Evolutionary conservation across 1,140 invertebrate species (phyloP).

Genomic region (Pantala flavescens): DNA sequence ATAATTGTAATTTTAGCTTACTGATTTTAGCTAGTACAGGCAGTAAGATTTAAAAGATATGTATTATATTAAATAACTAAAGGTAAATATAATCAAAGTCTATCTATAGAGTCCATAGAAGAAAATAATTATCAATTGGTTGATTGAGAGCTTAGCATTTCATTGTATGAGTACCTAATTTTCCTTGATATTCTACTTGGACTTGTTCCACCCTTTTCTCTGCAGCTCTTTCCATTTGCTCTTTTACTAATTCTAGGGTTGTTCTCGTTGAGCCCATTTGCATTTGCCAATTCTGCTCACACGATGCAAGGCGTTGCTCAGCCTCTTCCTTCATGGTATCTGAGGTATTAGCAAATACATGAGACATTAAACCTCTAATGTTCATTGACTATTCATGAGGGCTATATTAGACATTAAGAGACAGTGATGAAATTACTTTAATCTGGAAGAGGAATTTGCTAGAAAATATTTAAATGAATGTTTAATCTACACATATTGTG

Average conservation of each 20-base stretch:
- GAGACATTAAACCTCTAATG: no score
- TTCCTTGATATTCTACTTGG: neutral
- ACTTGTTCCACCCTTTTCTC: neutral
- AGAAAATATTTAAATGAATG: no score
- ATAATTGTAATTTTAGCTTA: neutral
- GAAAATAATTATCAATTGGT: no score
- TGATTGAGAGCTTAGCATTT: no score
- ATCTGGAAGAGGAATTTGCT: no score
- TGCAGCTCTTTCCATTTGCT: conserved; percentile 34
- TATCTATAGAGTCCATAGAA: neutral
- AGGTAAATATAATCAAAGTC: neutral
- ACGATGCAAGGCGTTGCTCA: conserved; percentile 31
- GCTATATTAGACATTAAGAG: no score
- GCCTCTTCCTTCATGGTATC: conserved; percentile 33
- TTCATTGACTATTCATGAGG: no score
- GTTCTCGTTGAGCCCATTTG: conserved; percentile 32
- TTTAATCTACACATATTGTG: no score
- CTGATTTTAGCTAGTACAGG: neutral
- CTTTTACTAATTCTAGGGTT: conserved; percentile 37
- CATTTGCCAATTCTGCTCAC: conserved; percentile 31
- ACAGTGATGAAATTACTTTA: no score
- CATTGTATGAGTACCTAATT: neutral
- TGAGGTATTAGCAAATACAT: conserved; percentile 23
- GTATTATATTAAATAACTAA: neutral
- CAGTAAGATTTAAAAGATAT: neutral